A percentile compares a stretch with the other conserved stretches of the same genome.
Conservation (phyloP, 1,140 invertebrate species). For the Calycopis cecrops region DNA sequence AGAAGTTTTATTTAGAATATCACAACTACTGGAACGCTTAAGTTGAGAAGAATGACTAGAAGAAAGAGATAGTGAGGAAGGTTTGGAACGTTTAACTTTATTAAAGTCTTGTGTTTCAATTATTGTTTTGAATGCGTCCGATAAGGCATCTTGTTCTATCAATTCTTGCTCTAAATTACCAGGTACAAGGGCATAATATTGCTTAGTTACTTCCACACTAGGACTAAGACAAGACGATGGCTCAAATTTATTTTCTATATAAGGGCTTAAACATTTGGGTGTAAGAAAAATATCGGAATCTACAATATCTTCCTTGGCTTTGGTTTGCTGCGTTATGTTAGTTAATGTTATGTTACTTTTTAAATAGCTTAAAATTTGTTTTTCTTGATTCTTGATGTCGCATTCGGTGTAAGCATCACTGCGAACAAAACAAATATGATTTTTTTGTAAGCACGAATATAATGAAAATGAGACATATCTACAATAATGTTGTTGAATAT, state of each 20-base stretch:
- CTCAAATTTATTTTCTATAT: constrained; percentile 39
- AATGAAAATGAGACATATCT: too few relatives aligned
- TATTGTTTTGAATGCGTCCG: constrained; percentile 61
- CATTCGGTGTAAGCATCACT: constrained; percentile 67
- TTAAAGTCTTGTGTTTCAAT: constrained; percentile 47
- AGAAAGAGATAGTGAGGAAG: constrained; percentile 54
- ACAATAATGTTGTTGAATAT: neutral
- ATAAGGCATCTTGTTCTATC: constrained; percentile 60
- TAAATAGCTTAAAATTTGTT: constrained; percentile 57
- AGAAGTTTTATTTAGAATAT: constrained; percentile 41
- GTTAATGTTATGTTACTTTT: constrained; percentile 37
- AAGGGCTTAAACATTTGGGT: constrained; percentile 52
- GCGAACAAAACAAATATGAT: constrained; percentile 29
- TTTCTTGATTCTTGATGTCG: constrained; percentile 58
- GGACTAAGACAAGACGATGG: constrained; percentile 50
- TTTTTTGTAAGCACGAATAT: too few relatives aligned
- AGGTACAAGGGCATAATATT: constrained; percentile 65
- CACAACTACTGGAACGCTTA: constrained; percentile 63
- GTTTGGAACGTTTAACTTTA: constrained; percentile 44
- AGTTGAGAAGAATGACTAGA: constrained; percentile 63
- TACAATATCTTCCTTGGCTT: constrained; percentile 38
- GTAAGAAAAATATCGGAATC: constrained; percentile 52
- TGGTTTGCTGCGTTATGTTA: constrained; percentile 24
- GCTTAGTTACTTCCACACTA: constrained; percentile 53
- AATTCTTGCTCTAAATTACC: constrained; percentile 63